These are phyloP conservation scores for Schizotus pectinicornis DNA, from an alignment of 2,888 invertebrate genomes.

Conservation along the genomic window DNA sequence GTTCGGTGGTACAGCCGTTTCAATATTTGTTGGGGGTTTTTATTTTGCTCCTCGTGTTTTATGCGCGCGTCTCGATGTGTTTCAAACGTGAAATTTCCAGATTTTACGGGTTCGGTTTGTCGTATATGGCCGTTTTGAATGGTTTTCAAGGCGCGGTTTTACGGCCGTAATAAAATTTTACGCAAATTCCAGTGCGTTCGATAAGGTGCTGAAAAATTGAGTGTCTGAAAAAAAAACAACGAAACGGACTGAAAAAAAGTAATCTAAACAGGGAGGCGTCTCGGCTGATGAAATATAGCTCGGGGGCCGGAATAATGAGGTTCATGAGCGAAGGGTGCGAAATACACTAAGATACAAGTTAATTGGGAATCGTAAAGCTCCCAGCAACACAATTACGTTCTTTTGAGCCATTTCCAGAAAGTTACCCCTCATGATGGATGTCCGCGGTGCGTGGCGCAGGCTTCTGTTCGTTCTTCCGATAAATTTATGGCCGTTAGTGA, in stretches of 20 bases:
- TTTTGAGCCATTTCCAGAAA: conserved; percentile 51
- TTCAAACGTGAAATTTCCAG: conserved; percentile 31
- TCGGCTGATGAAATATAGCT: conserved; percentile 39
- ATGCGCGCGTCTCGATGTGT: conserved; percentile 25
- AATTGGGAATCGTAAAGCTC: conserved; percentile 49
- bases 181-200: conserved; percentile 17
- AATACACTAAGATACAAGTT: conserved; percentile 48
- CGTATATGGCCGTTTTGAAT: conserved; percentile 2
- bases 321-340: conserved; percentile 43
- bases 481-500: conserved; percentile 47
- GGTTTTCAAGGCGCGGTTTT: conserved; percentile 5
- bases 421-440: conserved; percentile 49
- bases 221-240: background rate
- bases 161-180: conserved; percentile 15
- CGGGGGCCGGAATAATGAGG: conserved; percentile 44
- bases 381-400: conserved; percentile 52
- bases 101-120: conserved; percentile 24
- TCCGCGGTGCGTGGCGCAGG: conserved; percentile 38
- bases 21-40: conserved; percentile 29
- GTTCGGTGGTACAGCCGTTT: conserved; percentile 24
- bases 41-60: conserved; percentile 25
- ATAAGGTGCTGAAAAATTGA: conserved; percentile 5
- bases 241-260: conserved; percentile 11
- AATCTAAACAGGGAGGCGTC: conserved; percentile 31
- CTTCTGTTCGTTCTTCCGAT: conserved; percentile 47